Base-by-base conservation (phyloP, 2,888 invertebrate species). In the Helicoverpa assulta region DNA sequence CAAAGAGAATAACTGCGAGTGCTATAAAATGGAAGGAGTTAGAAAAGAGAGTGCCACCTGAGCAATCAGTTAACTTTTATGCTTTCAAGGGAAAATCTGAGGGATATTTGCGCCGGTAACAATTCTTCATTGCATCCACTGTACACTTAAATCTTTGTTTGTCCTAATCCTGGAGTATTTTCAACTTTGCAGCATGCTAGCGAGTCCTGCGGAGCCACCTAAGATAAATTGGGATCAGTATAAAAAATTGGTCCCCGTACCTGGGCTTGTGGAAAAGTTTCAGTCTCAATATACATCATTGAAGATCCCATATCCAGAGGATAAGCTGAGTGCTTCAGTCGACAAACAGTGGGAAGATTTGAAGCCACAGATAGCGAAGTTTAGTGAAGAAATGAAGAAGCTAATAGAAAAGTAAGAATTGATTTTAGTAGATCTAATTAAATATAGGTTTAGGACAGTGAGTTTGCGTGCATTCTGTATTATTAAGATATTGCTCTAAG, bases 151-250 rank as follows among this genome's bases (percentile, higher is more conserved):
- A 47, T 3, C 47, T 16, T 47, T 47, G 47, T 47, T 14, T 47
- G 16, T n/a, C 47, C 5, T 47, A 47, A 21, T 43, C 40, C 14
- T 14, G 4, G 14, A 12, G 4, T 14, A 12, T 37, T 43, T 43
- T 16, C n/a, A 47, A 16, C 43, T 29, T 68, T 19, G 52, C 60
- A 95, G 95, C 57, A 92, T 95, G 1, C 71, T 79, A 21, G 79
- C 89, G 4, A 90, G 86, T 72, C 94, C 95, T 0, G 79, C 87
- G 0, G 89, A 90, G 26, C 87, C 92, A 2, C 95, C 95, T 0
- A 88, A 89, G 83, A 94, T 95, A 29, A 84, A 95, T 55, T 95
- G 95, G 95, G 93, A 89, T 0, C 75, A 82, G 8, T 95, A 94
- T 73, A 78, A 87, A 18, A 93, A 93, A 68, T 43, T 74, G 1